Evolutionary conservation across 1,140 invertebrate species (phyloP).

Genomic region (Littorina saxatilis): DNA sequence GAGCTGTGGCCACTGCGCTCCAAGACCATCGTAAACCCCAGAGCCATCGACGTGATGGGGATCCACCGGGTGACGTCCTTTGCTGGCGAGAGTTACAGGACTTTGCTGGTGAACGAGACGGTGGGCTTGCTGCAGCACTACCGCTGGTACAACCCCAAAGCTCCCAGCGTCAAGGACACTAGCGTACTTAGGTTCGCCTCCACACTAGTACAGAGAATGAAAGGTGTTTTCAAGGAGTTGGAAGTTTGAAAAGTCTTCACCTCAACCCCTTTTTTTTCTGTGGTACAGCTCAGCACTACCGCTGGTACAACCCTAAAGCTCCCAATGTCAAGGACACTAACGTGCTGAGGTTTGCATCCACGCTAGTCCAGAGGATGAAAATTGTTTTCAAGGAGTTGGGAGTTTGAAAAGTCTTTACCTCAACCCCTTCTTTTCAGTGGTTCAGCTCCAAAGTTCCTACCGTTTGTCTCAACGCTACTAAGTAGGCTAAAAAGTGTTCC

Average conservation of each 20-base stretch:
- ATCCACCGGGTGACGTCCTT: slow-evolving; percentile 9
- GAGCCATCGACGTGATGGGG: neutral
- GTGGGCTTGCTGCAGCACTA: slow-evolving; percentile 10
- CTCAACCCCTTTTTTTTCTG: no score
- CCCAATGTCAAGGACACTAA: neutral
- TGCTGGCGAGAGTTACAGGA: neutral
- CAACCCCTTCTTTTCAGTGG: no score
- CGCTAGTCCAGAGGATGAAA: slow-evolving; percentile 12
- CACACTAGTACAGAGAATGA: slow-evolving; percentile 2
- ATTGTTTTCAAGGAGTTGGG: neutral
- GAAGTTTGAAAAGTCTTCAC: no score
- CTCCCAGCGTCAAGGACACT: neutral
- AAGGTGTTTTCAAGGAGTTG: neutral
- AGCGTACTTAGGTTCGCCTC: neutral
- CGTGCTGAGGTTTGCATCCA: neutral
- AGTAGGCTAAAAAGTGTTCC: no score
- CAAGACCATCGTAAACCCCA: neutral
- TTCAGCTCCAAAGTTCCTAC: no score
- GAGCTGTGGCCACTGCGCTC: neutral
- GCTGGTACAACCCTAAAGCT: neutral
- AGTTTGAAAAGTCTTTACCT: no score
- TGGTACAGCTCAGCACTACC: slow-evolving; percentile 24
- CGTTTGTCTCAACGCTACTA: no score
- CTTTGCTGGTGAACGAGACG: slow-evolving; percentile 16
- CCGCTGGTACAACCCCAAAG: neutral